Conservation (phyloP, 2,888 invertebrate genomes). For the Ectemnius cavifrons region DNA sequence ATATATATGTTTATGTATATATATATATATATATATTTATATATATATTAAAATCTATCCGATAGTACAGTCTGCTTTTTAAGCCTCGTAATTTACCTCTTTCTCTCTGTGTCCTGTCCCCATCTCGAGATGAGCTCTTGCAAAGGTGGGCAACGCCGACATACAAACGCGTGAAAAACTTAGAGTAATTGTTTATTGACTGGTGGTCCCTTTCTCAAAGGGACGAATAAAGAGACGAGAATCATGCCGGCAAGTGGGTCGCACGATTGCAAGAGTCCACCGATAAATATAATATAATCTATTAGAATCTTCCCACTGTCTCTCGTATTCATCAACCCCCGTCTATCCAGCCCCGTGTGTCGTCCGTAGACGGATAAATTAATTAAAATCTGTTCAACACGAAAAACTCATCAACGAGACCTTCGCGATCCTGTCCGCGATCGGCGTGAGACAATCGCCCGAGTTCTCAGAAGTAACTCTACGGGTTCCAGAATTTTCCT, state of each 20-base stretch:
- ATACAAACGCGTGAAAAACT: slow-evolving; percentile 46
- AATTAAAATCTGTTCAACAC: slow-evolving; percentile 59
- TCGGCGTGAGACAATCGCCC: slow-evolving; percentile 57
- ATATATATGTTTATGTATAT: slow-evolving; percentile 64
- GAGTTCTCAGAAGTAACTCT: neutral
- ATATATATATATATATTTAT: slow-evolving; percentile 64
- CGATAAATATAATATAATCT: slow-evolving; percentile 67
- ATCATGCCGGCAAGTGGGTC: slow-evolving; percentile 35
- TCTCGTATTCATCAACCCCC: slow-evolving; percentile 32
- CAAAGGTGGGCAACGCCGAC: slow-evolving; percentile 45
- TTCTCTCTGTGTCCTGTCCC: slow-evolving; percentile 34
- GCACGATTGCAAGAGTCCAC: slow-evolving; percentile 68
- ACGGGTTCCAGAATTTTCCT: too few relatives aligned
- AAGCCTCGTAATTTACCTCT: slow-evolving; percentile 72
- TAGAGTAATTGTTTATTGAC: slow-evolving; percentile 60
- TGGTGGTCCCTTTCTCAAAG: slow-evolving; percentile 53
- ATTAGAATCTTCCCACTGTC: slow-evolving; percentile 48
- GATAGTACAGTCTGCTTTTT: slow-evolving; percentile 77
- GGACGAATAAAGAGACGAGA: slow-evolving; percentile 49
- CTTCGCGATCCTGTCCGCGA: slow-evolving; percentile 47
- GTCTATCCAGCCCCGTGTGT: neutral
- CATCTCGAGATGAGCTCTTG: slow-evolving; percentile 43
- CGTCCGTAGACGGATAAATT: slow-evolving; percentile 54
- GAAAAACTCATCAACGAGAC: slow-evolving; percentile 54
- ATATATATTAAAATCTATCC: slow-evolving; percentile 75